Conservation (phyloP, 2,888 invertebrate genomes). For the Sarcophaga caerulescens region DNA sequence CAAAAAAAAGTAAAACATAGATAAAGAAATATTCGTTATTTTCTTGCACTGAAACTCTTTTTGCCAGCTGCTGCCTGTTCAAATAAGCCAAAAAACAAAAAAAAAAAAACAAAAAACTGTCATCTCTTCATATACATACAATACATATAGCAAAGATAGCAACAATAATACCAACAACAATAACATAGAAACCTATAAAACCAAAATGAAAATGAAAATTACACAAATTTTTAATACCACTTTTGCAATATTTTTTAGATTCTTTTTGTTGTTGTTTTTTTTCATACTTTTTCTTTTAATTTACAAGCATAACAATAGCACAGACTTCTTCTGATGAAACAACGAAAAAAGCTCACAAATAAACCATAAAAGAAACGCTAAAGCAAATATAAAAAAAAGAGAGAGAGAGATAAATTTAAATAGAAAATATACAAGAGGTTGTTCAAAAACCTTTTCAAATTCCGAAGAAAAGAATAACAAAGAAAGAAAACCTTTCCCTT, state of each 20-base stretch:
- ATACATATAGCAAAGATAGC: too few relatives aligned
- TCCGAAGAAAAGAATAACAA: too few relatives aligned
- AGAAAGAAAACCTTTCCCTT: too few relatives aligned
- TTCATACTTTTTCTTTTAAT: constrained; percentile 22
- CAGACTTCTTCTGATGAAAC: too few relatives aligned
- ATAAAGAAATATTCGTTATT: background rate
- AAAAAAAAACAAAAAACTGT: constrained; percentile 6
- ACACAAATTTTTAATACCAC: background rate
- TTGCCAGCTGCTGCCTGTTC: constrained; percentile 35
- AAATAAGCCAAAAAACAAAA: constrained; percentile 31
- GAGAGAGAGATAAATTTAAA: too few relatives aligned
- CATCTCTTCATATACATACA: background rate
- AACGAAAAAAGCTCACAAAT: too few relatives aligned
- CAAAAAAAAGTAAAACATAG: background rate
- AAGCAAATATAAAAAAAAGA: too few relatives aligned
- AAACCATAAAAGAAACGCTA: too few relatives aligned
- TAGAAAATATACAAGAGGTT: too few relatives aligned
- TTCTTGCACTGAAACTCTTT: background rate
- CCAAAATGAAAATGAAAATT: constrained; percentile 27
- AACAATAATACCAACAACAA: constrained; percentile 16
- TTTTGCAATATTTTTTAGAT: constrained; percentile 25
- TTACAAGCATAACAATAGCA: constrained; percentile 37
- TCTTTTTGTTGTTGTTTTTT: background rate
- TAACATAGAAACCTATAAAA: constrained; percentile 31
- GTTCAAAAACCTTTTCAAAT: too few relatives aligned